Evolutionary conservation across 2,888 invertebrate genomes (phyloP).

Genomic region (Heliconius charithonia): DNA sequence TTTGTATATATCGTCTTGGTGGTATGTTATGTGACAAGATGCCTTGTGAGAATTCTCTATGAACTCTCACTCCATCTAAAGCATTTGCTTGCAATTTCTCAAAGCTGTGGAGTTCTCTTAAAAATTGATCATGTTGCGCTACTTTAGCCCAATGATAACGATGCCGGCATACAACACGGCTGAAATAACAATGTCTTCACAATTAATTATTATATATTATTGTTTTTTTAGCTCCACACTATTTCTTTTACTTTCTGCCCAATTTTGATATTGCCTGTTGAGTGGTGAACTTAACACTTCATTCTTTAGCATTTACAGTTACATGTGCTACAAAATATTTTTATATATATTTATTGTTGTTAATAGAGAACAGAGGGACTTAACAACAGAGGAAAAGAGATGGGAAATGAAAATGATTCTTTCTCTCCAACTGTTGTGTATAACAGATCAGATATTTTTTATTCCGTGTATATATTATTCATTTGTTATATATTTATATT

Average conservation of each 20-base stretch:
- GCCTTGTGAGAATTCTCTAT: constrained; percentile 85
- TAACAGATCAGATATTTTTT: too few species aligned
- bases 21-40: constrained; percentile 81
- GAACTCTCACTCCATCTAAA: constrained; percentile 85
- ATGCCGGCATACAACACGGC: constrained; percentile 86
- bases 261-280: not conserved
- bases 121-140: constrained; percentile 83
- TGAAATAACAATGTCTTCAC: constrained; percentile 54
- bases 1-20: constrained; percentile 72
- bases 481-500: too few species aligned
- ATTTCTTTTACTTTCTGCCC: too few species aligned
- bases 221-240: not conserved
- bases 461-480: too few species aligned
- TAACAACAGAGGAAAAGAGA: not conserved
- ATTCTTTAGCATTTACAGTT: too few species aligned
- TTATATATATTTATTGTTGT: not conserved
- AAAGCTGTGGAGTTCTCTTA: constrained; percentile 84
- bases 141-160: constrained; percentile 81
- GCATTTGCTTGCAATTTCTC: constrained; percentile 85
- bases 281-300: too few species aligned
- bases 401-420: not conserved
- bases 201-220: not conserved
- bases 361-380: not conserved
- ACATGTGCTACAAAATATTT: not conserved
- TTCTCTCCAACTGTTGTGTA: too few species aligned